Conservation (phyloP, 2,113 vertebrate genomes). For the Microcebus murinus region DNA sequence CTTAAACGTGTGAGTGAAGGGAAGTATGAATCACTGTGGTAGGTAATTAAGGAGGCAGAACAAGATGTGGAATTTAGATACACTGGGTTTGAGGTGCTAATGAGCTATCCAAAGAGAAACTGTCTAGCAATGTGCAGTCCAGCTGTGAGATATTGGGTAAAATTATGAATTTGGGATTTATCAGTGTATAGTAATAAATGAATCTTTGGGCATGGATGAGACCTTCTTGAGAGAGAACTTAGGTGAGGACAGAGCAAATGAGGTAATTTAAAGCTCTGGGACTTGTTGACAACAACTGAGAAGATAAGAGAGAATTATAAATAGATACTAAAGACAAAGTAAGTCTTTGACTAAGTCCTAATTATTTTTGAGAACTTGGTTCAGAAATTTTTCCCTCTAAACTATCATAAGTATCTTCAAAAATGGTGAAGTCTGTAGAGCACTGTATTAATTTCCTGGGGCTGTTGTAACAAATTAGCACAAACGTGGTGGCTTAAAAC, state of each 20-base stretch:
- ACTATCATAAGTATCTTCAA: not conserved
- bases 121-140: not conserved
- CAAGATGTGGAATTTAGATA: not conserved
- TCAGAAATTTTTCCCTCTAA: not conserved
- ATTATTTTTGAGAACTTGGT: not conserved
- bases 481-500: not conserved
- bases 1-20: not conserved
- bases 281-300: not conserved
- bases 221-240: not conserved
- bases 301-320: not conserved
- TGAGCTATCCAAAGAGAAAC: not conserved
- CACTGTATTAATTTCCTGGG: not conserved
- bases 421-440: not conserved
- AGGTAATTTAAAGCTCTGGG: not conserved
- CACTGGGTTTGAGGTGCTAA: not conserved
- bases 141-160: not conserved
- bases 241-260: not conserved
- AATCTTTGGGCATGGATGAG: not conserved
- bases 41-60: not conserved
- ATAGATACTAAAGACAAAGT: not conserved
- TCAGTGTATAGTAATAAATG: not conserved
- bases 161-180: not conserved
- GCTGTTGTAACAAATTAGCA: not conserved
- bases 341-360: not conserved
- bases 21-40: not conserved